Percentiles rank a stretch among this genome's conserved stretches.
phyloP scores from a whole-genome alignment of 2,113 vertebrate species.

The Halcyon senegalensis region DNA sequence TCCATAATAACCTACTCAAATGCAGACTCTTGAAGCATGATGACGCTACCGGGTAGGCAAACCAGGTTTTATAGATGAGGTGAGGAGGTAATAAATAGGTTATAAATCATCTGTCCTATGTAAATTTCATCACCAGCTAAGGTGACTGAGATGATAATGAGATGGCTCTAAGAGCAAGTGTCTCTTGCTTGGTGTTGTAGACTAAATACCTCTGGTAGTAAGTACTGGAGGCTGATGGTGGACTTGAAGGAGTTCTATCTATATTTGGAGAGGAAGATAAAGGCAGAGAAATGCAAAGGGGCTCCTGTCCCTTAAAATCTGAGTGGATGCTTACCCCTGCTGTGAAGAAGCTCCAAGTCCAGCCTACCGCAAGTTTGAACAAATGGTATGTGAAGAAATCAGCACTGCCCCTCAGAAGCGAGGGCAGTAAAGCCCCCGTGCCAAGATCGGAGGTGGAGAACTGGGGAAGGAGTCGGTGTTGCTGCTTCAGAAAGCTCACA shows the following conservation, averaged over 20 bases:
- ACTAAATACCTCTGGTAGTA: not conserved
- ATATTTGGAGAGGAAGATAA: not conserved
- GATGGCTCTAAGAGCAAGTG: not conserved
- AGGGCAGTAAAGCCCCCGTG: not conserved
- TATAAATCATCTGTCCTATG: not conserved
- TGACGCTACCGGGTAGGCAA: not conserved
- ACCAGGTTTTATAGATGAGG: not conserved
- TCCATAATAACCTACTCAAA: not conserved
- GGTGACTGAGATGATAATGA: not conserved
- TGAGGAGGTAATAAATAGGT: not conserved
- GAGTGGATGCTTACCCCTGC: not conserved
- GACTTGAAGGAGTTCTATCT: not conserved
- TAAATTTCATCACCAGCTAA: not conserved
- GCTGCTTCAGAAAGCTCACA: not conserved
- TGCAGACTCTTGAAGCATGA: not conserved
- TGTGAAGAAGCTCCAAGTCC: not conserved
- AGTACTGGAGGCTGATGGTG: not conserved
- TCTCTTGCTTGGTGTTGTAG: not conserved
- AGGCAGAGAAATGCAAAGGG: not conserved
- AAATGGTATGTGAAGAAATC: not conserved
- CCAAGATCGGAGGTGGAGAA: rapidly evolving
- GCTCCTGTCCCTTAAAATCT: not conserved
- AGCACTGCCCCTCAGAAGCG: not conserved
- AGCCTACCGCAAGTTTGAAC: rapidly evolving
- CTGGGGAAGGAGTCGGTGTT: not conserved